A percentile compares a stretch with the other conserved stretches of the same genome.
Evolutionary conservation across 1,140 invertebrate genomes (phyloP).

Genomic region (Drosophila rufa): DNA sequence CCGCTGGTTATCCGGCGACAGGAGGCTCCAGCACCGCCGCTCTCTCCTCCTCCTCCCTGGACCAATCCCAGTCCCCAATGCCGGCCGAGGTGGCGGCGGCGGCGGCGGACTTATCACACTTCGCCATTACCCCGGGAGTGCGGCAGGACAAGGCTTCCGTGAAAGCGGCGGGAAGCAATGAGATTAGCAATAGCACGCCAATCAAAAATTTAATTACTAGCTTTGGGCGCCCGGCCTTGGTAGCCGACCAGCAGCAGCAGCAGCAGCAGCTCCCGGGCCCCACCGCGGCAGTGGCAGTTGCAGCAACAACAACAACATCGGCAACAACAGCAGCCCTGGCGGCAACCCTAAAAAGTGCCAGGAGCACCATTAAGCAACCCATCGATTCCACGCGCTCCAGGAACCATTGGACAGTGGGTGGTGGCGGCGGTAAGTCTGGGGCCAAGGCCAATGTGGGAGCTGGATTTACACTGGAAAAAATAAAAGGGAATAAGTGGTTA

Average conservation of each 20-base stretch:
- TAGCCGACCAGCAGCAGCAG: slow-evolving; percentile 16
- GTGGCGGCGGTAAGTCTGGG: slow-evolving; percentile 20
- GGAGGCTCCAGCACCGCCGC: slow-evolving; percentile 10
- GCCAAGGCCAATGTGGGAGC: slow-evolving; percentile 11
- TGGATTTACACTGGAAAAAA: neutral
- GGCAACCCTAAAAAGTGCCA: slow-evolving; percentile 52
- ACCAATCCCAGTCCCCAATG: slow-evolving; percentile 25
- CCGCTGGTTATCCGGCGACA: slow-evolving; percentile 21
- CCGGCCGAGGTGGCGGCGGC: slow-evolving; percentile 10
- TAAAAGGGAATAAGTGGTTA: too few relatives aligned
- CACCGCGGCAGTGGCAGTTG: slow-evolving; percentile 4
- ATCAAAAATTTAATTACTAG: slow-evolving; percentile 41
- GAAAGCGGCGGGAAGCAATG: slow-evolving; percentile 23
- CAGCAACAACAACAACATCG: slow-evolving; percentile 5
- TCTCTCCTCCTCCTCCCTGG: slow-evolving; percentile 2
- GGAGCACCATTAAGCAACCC: slow-evolving; percentile 57
- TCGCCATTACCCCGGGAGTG: slow-evolving; percentile 2
- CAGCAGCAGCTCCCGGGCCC: neutral
- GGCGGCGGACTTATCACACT: slow-evolving; percentile 14
- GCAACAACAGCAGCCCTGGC: slow-evolving; percentile 11
- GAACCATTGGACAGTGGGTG: slow-evolving; percentile 59
- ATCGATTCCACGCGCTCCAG: slow-evolving; percentile 58
- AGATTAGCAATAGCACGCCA: slow-evolving; percentile 44
- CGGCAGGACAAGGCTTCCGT: neutral
- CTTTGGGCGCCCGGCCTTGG: slow-evolving; percentile 7